These are phyloP conservation scores for Ormyrus rosae DNA, from an alignment of 2,888 invertebrate species.

Conservation along the genomic window DNA sequence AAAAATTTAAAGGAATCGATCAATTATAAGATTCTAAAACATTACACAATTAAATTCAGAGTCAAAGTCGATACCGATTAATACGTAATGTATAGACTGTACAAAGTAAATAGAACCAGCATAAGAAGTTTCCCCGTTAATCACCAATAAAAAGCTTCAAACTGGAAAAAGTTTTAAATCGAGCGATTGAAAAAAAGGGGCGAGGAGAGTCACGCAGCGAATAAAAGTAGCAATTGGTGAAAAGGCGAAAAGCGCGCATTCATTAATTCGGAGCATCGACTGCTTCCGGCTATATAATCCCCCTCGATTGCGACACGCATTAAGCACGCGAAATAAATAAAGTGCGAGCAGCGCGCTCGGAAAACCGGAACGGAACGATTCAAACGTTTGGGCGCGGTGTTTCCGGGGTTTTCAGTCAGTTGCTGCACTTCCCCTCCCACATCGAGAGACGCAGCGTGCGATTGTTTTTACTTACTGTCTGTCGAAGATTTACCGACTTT, in stretches of 20 bases:
- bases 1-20: too few relatives aligned
- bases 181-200: background rate
- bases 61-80: too few relatives aligned
- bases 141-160: too few relatives aligned
- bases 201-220: background rate
- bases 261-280: conserved; percentile 27
- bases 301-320: conserved; percentile 14
- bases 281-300: conserved; percentile 19
- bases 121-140: too few relatives aligned
- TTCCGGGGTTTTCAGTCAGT: conserved; percentile 69
- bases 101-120: too few relatives aligned
- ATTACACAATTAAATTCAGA: too few relatives aligned
- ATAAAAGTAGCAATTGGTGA: background rate
- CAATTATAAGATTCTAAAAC: too few relatives aligned
- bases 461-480: background rate
- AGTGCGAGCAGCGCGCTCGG: conserved; percentile 1
- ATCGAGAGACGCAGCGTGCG: background rate
- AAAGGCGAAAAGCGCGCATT: conserved; percentile 26
- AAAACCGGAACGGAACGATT: conserved; percentile 58
- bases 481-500: too few relatives aligned
- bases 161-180: background rate
- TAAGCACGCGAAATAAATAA: conserved; percentile 23
- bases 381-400: conserved; percentile 73
- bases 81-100: too few relatives aligned
- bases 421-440: conserved; percentile 37